Conservation (phyloP, 2,113 vertebrate species). For the Corydoras maculifer region DNA sequence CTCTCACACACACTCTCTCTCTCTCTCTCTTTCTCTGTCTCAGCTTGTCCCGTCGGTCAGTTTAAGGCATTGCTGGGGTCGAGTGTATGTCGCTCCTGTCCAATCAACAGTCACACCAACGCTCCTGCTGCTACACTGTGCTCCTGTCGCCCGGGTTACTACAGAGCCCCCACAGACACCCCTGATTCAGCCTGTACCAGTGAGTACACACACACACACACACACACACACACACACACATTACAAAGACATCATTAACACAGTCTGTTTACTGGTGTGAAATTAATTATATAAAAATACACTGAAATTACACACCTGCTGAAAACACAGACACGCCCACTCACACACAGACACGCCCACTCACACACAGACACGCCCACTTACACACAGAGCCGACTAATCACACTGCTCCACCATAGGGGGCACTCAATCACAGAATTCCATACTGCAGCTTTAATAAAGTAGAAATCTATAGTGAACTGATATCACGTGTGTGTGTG, state of each 20-base stretch:
- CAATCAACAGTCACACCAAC: constrained; percentile 33
- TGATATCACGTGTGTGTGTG: not conserved
- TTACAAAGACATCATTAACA: not conserved
- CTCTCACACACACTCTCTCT: too few species aligned
- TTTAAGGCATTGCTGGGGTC: constrained; percentile 18
- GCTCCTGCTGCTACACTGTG: constrained; percentile 25
- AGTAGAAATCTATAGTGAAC: too few species aligned
- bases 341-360: too few species aligned
- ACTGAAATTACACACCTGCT: constrained; percentile 15
- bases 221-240: not conserved
- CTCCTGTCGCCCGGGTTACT: constrained; percentile 26
- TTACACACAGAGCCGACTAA: too few species aligned
- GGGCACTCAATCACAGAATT: too few species aligned
- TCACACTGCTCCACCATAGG: too few species aligned
- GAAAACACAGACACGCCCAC: not conserved
- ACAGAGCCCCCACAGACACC: constrained; percentile 28
- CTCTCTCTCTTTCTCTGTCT: not conserved
- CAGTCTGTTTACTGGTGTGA: constrained; percentile 6
- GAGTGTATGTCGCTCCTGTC: constrained; percentile 32
- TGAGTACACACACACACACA: constrained; percentile 6
- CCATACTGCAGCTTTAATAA: too few species aligned
- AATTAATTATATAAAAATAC: constrained; percentile 7
- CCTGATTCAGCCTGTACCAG: constrained; percentile 28
- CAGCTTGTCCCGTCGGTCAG: constrained; percentile 29
- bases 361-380: too few species aligned